Evolutionary conservation across 2,113 vertebrate species (phyloP).

Genomic region (Thryonomys swinderianus): DNA sequence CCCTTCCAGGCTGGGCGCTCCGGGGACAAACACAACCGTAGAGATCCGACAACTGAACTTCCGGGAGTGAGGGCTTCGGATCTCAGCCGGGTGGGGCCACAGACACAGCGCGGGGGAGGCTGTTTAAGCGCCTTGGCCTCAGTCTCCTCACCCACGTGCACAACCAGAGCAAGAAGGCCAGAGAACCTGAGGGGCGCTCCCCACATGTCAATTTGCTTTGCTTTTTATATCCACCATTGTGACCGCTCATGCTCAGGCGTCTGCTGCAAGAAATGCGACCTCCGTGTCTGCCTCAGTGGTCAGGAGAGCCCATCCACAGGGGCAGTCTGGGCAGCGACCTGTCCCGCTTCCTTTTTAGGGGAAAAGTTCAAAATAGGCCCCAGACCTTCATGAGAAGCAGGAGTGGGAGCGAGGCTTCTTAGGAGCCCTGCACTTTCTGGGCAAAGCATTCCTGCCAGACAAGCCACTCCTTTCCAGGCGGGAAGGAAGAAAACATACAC

Average conservation of each 20-base stretch:
- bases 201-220: neutral
- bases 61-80: neutral
- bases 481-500: conserved; percentile 18
- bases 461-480: neutral
- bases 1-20: neutral
- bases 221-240: neutral
- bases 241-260: neutral
- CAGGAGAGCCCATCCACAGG: conserved; percentile 55
- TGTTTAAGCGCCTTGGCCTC: neutral
- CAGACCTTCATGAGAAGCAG: neutral
- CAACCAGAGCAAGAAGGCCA: neutral
- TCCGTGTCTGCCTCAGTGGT: conserved; percentile 35
- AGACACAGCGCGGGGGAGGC: neutral
- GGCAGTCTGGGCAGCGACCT: conserved; percentile 62
- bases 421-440: neutral
- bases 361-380: neutral
- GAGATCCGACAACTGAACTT: neutral
- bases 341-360: conserved; percentile 41
- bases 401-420: neutral
- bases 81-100: neutral
- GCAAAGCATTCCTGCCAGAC: conserved; percentile 59
- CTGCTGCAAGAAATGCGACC: neutral
- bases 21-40: neutral
- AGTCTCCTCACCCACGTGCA: neutral
- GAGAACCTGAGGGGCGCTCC: neutral